Evolutionary conservation across 2,888 invertebrate genomes (phyloP), one percentile per base, ranked within the genome.

Genomic region (Apodemia duryi): DNA sequence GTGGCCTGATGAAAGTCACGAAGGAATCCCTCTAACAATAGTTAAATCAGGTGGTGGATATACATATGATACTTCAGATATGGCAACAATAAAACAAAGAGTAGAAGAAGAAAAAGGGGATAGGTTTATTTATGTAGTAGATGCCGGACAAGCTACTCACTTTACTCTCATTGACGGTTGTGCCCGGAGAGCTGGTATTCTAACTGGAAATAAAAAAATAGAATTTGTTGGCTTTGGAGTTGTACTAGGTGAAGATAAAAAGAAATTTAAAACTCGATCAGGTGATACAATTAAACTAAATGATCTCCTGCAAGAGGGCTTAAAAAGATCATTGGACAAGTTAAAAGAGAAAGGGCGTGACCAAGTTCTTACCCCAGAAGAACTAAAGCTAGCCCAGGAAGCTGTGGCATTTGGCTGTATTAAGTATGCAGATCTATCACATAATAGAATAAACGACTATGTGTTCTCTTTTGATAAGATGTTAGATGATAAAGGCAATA

Each of bases 381-480:
- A 99, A 84, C 84, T 99, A 46, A 94, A 94, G 75, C 86, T 91
- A 62, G 98, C 98, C 0, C 96, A 97, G 84, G 95, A 97, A 88
- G 95, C 98, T 0, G 95, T 99, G 0, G 99, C 99, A 0, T 99
- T 98, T 84, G 98, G 99, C 5, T 99, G 99, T 81, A 98, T 99
- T 66, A 99, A 99, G 84, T 99, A 99, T 85, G 96, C 99, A 5
- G 99, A 99, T 92, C 93, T 99, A 62, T 97, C 96, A 13, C 98
- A 99, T 78, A 98, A 98, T 83, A 94, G 98, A 69, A 95, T 94
- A 66, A 96, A 97, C 81, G 99, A 99, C 80, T 99, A 99, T 81
- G 95, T 99, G 2, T 99, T 99, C 88, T 99, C 98, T 1, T 99
- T 99, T 86, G 98, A 99, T 80, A 98, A 98, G 93, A 99, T 99